phyloP scores from a whole-genome alignment of 2,888 invertebrate genomes.

The Xylota sylvarum region DNA sequence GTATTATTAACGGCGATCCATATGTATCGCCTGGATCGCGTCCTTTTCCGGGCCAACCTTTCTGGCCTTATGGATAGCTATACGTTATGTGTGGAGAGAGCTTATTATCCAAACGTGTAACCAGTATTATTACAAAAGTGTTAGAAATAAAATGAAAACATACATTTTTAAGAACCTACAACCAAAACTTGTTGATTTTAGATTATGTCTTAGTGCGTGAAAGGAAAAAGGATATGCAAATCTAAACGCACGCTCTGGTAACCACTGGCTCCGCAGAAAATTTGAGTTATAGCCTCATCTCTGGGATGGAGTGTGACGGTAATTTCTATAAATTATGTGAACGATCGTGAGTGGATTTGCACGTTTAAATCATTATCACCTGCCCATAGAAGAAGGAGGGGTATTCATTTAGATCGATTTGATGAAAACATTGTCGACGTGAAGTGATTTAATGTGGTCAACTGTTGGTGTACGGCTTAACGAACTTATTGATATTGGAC shows the following conservation, averaged over 20 bases:
- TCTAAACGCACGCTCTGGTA: constrained; percentile 2
- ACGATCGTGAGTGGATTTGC: constrained; percentile 26
- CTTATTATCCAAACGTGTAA: too few relatives aligned
- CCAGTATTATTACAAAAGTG: too few relatives aligned
- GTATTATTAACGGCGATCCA: too few relatives aligned
- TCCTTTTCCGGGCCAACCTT: too few relatives aligned
- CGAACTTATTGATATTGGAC: constrained; percentile 59
- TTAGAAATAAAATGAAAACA: too few relatives aligned
- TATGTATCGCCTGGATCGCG: too few relatives aligned
- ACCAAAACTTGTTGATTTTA: too few relatives aligned
- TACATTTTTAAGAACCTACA: too few relatives aligned
- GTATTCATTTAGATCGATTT: constrained; percentile 25
- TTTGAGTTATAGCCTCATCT: constrained; percentile 48
- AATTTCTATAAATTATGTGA: constrained; percentile 21
- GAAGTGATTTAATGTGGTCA: constrained; percentile 30
- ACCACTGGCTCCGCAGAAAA: constrained; percentile 38
- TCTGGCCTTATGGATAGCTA: too few relatives aligned
- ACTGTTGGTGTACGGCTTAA: constrained; percentile 29
- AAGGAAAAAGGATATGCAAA: constrained; percentile 43
- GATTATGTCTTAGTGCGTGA: constrained; percentile 14
- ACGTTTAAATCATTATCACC: constrained; percentile 51
- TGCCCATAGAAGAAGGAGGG: constrained; percentile 8
- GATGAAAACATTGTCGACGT: constrained; percentile 28
- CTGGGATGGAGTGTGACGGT: constrained; percentile 17
- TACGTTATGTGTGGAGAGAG: too few relatives aligned